Evolutionary conservation across 2,797 vertebrate genomes (phyloP), one percentile per base, ranked within the genome.

Genomic region (Eutrigla gurnardus): DNA sequence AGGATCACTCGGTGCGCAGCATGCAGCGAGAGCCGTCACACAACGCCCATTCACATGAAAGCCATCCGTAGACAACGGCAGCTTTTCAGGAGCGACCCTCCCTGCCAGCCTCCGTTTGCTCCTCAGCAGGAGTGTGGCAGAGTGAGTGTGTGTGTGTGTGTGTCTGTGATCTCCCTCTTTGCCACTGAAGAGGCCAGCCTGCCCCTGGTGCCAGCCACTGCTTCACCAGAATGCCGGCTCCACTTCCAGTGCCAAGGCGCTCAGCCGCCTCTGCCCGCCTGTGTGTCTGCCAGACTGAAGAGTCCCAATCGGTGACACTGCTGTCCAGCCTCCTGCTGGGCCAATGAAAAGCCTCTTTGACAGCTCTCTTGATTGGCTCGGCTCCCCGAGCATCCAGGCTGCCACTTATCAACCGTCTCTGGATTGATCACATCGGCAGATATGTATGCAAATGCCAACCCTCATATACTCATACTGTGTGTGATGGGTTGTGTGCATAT

Each of bases 301-400:
- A 84, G 88, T 84, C 85, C 76, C 85, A 88, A 74, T 87, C 84
- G 70, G 86, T 84, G 88, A 86, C 78, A 46, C 85, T 83, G 87
- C 84, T 86, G 89, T 86, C 87, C 87, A 75, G 80, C 88, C 73
- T 88, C 91, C 89, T 66, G 87, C 85, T n/a, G 90, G 61, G 87
- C 81, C 70, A n/a, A 65, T 93, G 91, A 93, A 93, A 93, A 92
- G 90, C 80, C 58, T 75, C 86, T 90, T 91, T 93, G 93, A 94
- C 91, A 90, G 92, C 89, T 93, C 86, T 91, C 79, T 92, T 92
- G 89, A 92, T 91, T 80, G 86, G 81, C 85, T 70, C 43, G 6
- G 43, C 80, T 85, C 84, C 84, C 54, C 43, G 25, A 58, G 72
- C 43, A 11, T 64, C 72, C 77, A 39, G 70, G 62, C 81, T 86